phyloP scores from a whole-genome alignment of 2,113 vertebrate genomes.

The Urocynchramus pylzowi region DNA sequence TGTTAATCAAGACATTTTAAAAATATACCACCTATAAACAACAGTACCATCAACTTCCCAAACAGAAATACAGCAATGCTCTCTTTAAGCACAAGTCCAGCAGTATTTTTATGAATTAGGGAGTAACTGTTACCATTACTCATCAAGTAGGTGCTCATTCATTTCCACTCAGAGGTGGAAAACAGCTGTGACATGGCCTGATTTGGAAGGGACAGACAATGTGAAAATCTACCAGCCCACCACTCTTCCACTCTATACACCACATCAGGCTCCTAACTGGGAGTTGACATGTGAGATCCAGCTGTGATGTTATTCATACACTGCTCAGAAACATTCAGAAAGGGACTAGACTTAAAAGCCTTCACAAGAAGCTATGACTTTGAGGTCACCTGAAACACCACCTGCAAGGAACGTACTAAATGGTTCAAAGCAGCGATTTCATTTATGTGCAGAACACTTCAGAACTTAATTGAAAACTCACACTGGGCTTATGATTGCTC shows the following conservation, averaged over 20 bases:
- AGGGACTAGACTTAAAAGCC: background rate
- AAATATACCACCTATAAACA: background rate
- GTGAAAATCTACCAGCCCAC: background rate
- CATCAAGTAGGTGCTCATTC: background rate
- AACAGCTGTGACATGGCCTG: background rate
- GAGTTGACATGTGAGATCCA: background rate
- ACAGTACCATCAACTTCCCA: background rate
- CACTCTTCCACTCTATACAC: background rate
- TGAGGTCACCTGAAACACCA: background rate
- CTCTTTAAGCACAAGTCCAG: background rate
- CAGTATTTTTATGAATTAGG: background rate
- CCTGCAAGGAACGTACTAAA: background rate
- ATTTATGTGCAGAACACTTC: background rate
- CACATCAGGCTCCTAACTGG: background rate
- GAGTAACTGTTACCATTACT: background rate
- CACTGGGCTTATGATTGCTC: constrained; percentile 86
- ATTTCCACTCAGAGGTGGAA: background rate
- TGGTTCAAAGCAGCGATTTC: background rate
- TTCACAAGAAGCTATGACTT: background rate
- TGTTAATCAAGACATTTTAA: background rate
- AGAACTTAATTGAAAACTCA: constrained; percentile 60
- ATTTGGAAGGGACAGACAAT: background rate
- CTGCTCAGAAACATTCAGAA: background rate
- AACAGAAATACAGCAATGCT: background rate
- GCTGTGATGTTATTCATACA: background rate